Evolutionary conservation across 2,888 invertebrate species (phyloP), one percentile per base, ranked within the genome.

Genomic region (Elaeidobius kamerunicus): DNA sequence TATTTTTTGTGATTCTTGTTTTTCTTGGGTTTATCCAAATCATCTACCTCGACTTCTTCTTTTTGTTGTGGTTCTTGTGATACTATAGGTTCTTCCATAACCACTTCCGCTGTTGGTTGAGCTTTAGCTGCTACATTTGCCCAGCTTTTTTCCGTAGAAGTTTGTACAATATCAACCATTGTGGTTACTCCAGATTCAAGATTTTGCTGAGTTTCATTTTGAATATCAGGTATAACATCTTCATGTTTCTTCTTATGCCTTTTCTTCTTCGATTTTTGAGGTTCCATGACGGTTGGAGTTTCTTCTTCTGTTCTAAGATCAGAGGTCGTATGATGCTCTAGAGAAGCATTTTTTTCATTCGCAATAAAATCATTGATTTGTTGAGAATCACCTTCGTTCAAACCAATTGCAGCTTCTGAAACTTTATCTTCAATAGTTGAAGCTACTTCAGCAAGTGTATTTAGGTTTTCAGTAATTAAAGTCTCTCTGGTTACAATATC

Each of bases 71-170:
- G 11, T 15, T 27, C 15, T 15, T 9, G 27, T 40, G 16, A 3
- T 18, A 14, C 34, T 40, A 12, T 3, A n/a, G 20, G 11, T 15
- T 27, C 15, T 15, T 9, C 14, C 20, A 12, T 5, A 12, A 14
- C 34, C 32, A 5, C 30, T 30, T 30, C 30, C 11, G 30, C 4
- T 30, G 9, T 36, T 2, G 46, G 46, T 18, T 19, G 12, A 16
- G 19, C 14, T 43, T 43, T 36, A 18, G 49, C 36, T 16, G 49
- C 41, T 19, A 50, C 28, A 28, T 30, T 38, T 15, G 50, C 50
- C 50, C 50, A 50, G 27, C 35, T 43, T n/a, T 19, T 42, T 23
- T 7, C 23, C 6, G 19, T 39, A 19, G 12, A 19, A 39, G 2
- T 7, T 34, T 36, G 7, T 7, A 23, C 18, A 18, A 14, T 20